A percentile compares a stretch with the other conserved stretches of the same genome.
These are phyloP conservation scores for Naso thynnoides DNA, from an alignment of 2,797 vertebrate genomes.

Conservation along the genomic window DNA sequence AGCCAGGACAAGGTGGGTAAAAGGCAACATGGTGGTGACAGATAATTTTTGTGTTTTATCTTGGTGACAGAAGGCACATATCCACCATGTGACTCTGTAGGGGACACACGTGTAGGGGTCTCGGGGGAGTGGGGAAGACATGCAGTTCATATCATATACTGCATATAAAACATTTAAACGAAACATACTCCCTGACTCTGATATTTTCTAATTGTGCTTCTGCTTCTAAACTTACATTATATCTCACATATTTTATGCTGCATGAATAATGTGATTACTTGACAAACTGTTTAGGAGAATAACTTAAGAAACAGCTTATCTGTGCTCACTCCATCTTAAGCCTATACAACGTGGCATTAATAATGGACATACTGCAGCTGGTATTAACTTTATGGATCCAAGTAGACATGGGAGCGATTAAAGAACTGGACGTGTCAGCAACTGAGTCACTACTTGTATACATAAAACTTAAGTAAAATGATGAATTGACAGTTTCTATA, in stretches of 20 bases:
- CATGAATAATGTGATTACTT: neutral
- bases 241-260: neutral
- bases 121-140: neutral
- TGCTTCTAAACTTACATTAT: neutral
- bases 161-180: slow-evolving; percentile 6
- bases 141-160: slow-evolving; percentile 6
- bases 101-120: neutral
- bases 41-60: neutral
- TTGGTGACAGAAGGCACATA: neutral
- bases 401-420: slow-evolving; percentile 40
- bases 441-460: slow-evolving; percentile 41
- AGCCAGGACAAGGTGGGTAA: slow-evolving; percentile 5
- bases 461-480: slow-evolving; percentile 60
- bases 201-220: neutral
- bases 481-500: slow-evolving; percentile 63
- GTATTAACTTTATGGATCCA: slow-evolving; percentile 43
- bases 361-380: slow-evolving; percentile 53
- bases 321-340: slow-evolving; percentile 29
- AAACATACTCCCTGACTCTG: slow-evolving; percentile 1
- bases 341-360: slow-evolving; percentile 47
- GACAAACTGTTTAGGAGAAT: neutral
- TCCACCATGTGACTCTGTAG: neutral
- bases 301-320: slow-evolving; percentile 23
- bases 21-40: slow-evolving; percentile 2
- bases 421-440: slow-evolving; percentile 67